phyloP scores from a whole-genome alignment of 2,888 invertebrate genomes.

The Anodontia alba region DNA sequence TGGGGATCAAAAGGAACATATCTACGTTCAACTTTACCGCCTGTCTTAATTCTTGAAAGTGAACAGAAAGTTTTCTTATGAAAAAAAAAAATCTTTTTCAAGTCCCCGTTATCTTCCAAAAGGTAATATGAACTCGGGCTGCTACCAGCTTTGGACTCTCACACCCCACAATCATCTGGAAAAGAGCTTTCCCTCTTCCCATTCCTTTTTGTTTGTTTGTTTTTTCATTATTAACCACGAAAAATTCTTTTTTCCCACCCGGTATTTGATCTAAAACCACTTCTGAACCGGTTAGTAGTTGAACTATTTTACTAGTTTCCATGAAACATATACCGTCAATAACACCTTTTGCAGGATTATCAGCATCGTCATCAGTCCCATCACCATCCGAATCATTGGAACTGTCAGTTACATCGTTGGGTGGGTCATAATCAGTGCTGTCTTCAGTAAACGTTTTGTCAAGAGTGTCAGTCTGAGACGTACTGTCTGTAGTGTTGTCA shows the following conservation, averaged over 20 bases:
- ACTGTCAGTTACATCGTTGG: not conserved
- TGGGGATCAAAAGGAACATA: not conserved
- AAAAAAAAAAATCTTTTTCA: not conserved
- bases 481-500: not conserved
- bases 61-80: not conserved
- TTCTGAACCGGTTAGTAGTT: not conserved
- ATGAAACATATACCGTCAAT: not conserved
- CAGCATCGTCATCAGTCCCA: too few species aligned
- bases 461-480: not conserved
- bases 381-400: too few species aligned
- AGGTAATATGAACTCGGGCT: not conserved
- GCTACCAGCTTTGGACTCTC: not conserved
- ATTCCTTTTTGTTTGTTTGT: not conserved
- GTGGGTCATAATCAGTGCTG: not conserved
- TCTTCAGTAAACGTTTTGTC: not conserved
- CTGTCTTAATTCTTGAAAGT: not conserved
- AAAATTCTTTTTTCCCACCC: not conserved
- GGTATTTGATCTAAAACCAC: not conserved
- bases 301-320: not conserved
- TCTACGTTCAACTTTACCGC: not conserved
- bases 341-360: too few species aligned
- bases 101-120: not conserved
- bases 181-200: not conserved
- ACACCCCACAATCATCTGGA: conserved; percentile 6
- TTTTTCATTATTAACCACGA: not conserved